These are phyloP conservation scores for Meteorus colon DNA, from an alignment of 2,888 invertebrate genomes.

Conservation along the genomic window DNA sequence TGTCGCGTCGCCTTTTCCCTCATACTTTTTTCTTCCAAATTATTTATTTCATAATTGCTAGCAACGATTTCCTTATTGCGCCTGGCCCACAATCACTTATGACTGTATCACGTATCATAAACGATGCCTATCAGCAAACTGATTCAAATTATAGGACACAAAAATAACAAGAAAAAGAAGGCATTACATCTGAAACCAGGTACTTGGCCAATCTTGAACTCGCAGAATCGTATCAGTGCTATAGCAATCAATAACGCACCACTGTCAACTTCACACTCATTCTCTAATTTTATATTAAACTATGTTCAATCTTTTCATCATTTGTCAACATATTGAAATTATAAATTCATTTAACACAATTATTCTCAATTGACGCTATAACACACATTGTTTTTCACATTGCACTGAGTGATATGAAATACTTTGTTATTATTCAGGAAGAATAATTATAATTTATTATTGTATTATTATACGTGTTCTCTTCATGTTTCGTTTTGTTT, in stretches of 20 bases:
- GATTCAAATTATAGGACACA: not conserved
- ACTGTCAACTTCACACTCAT: not conserved
- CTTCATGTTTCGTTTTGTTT: not conserved
- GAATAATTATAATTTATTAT: not conserved
- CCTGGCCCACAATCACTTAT: slow-evolving; percentile 41
- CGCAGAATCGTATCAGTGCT: not conserved
- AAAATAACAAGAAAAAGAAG: slow-evolving; percentile 18
- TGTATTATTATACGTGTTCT: not conserved
- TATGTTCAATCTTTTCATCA: not conserved
- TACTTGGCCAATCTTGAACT: slow-evolving; percentile 51
- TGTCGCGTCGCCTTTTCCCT: not conserved
- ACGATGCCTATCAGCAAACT: not conserved
- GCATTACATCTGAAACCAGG: slow-evolving; percentile 45
- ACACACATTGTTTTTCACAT: not conserved
- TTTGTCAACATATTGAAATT: not conserved
- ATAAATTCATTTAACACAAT: not conserved
- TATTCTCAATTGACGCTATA: slow-evolving; percentile 9
- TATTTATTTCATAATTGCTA: slow-evolving; percentile 11
- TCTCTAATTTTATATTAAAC: not conserved
- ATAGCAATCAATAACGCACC: not conserved
- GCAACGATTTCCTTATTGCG: slow-evolving; percentile 43
- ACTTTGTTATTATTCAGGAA: not conserved
- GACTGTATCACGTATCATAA: too few species aligned
- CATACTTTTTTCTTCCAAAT: slow-evolving; percentile 38
- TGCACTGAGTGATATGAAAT: slow-evolving; percentile 19